Evolutionary conservation across 2,797 vertebrate genomes (phyloP).

Genomic region (Nothura maculosa): DNA sequence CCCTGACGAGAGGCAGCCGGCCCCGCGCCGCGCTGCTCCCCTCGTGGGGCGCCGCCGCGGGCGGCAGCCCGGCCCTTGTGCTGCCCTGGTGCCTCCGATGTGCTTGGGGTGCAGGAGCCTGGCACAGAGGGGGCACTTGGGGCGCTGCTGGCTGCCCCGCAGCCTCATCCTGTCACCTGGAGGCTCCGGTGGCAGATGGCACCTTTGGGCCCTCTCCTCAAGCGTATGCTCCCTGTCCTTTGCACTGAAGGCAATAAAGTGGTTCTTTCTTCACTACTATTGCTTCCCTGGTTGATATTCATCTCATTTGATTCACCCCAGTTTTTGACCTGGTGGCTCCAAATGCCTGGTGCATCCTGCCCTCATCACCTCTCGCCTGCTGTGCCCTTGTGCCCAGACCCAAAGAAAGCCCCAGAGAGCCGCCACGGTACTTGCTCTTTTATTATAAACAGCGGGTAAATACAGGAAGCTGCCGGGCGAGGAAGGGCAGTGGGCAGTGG

Average conservation of each 20-base stretch:
- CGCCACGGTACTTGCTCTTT: slow-evolving; percentile 44
- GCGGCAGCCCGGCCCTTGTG: background rate
- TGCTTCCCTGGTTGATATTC: background rate
- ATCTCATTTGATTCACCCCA: background rate
- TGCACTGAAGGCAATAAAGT: slow-evolving; percentile 66
- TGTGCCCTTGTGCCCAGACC: background rate
- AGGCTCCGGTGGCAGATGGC: background rate
- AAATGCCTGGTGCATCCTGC: background rate
- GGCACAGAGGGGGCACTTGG: background rate
- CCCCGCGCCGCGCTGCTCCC: background rate
- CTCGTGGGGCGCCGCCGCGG: no score
- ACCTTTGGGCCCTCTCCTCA: background rate
- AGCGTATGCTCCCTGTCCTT: background rate
- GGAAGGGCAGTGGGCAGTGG: background rate
- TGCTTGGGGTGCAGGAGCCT: no score
- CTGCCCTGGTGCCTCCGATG: background rate
- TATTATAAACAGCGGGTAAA: slow-evolving; percentile 47
- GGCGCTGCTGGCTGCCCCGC: accelerated
- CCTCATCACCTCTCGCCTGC: no score
- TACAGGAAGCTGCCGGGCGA: slow-evolving; percentile 2
- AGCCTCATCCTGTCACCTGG: background rate
- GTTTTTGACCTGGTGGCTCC: background rate
- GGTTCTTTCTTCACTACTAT: slow-evolving; percentile 22
- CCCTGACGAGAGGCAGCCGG: background rate
- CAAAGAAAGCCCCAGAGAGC: slow-evolving; percentile 2